Evolutionary conservation across 2,888 invertebrate genomes (phyloP).

Genomic region (Acleris literana): DNA sequence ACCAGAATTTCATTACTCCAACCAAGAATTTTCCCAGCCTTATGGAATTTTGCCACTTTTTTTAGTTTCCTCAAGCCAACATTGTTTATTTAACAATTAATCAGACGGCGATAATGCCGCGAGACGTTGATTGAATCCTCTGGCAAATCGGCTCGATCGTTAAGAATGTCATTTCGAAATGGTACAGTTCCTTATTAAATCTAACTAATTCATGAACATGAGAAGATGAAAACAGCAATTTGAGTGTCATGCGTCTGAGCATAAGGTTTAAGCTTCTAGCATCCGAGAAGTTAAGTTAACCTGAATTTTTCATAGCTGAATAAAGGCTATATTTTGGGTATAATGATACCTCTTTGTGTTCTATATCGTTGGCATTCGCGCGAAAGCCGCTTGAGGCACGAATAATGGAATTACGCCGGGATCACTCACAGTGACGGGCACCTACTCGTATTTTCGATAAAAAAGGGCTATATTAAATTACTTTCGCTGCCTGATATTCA

Average conservation of each 20-base stretch:
- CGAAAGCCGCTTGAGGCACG: slow-evolving; percentile 8
- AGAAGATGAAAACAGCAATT: no score
- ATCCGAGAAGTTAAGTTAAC: no score
- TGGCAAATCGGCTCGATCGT: slow-evolving; percentile 4
- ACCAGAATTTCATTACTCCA: neutral
- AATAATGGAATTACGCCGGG: slow-evolving; percentile 16
- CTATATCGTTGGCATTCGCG: slow-evolving; percentile 11
- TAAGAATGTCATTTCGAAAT: slow-evolving; percentile 1
- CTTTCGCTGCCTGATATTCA: slow-evolving; percentile 1
- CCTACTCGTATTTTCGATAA: slow-evolving; percentile 11
- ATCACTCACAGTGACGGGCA: slow-evolving; percentile 5
- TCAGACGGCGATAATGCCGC: slow-evolving; percentile 6
- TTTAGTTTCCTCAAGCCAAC: neutral
- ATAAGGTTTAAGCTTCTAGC: no score
- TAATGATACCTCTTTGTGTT: slow-evolving; percentile 1
- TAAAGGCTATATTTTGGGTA: neutral
- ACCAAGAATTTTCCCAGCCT: neutral
- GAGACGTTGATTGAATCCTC: slow-evolving; percentile 18
- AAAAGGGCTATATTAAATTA: slow-evolving; percentile 11
- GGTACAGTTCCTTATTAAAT: neutral
- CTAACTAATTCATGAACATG: no score
- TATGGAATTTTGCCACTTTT: slow-evolving; percentile 10
- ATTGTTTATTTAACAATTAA: slow-evolving; percentile 18
- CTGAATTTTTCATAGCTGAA: no score
- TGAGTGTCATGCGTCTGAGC: no score